phyloP scores from a whole-genome alignment of 1,140 invertebrate species.

The Pseudomyrmex pallidus region DNA sequence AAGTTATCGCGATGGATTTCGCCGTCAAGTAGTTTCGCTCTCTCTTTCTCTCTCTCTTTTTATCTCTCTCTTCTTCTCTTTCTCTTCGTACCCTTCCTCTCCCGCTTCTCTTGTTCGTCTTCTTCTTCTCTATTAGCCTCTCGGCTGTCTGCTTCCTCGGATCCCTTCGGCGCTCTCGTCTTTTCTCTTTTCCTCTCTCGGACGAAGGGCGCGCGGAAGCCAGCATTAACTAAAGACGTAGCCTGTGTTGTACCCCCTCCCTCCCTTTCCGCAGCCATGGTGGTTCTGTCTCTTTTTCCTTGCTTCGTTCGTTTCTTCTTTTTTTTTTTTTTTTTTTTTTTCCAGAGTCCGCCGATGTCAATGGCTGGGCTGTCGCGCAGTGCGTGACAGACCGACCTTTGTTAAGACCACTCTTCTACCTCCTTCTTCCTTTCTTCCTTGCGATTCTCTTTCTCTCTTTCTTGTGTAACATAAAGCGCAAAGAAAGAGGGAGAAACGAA shows the following conservation, averaged over 20 bases:
- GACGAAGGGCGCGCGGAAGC: slow-evolving; percentile 61
- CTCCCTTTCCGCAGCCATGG: slow-evolving; percentile 64
- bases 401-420: slow-evolving; percentile 79
- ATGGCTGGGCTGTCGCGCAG: slow-evolving; percentile 78
- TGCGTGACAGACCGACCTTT: slow-evolving; percentile 81
- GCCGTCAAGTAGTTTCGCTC: slow-evolving; percentile 80
- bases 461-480: not conserved
- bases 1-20: slow-evolving; percentile 82
- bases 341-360: slow-evolving; percentile 80
- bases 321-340: slow-evolving; percentile 70
- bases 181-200: slow-evolving; percentile 56
- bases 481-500: not conserved
- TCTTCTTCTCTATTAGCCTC: slow-evolving; percentile 76
- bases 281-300: slow-evolving; percentile 30
- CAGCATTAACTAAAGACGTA: slow-evolving; percentile 70
- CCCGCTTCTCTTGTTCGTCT: slow-evolving; percentile 35
- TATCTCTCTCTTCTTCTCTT: not conserved
- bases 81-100: not conserved
- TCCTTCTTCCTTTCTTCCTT: slow-evolving; percentile 35
- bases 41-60: not conserved
- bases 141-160: slow-evolving; percentile 37
- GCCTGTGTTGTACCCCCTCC: slow-evolving; percentile 63
- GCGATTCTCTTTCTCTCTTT: slow-evolving; percentile 55
- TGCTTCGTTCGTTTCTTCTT: slow-evolving; percentile 30
- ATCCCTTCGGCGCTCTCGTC: slow-evolving; percentile 40